Evolutionary conservation across 2,888 invertebrate species (phyloP).

Genomic region (Ommatoiulus sabulosus): DNA sequence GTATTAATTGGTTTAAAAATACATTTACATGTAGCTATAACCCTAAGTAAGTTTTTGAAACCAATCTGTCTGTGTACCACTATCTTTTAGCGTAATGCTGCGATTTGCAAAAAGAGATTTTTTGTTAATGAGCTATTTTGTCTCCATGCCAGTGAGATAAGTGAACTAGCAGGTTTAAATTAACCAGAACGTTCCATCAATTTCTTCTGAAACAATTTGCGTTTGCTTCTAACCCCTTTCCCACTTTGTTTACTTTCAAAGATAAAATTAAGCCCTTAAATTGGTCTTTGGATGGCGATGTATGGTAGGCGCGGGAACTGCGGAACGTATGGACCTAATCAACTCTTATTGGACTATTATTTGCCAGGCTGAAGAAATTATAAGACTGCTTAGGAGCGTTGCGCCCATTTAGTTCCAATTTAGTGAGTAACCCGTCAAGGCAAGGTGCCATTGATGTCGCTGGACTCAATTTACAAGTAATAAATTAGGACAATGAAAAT

Average conservation of each 20-base stretch:
- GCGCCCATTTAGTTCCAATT: background rate
- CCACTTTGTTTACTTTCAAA: background rate
- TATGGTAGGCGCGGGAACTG: background rate
- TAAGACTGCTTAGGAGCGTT: background rate
- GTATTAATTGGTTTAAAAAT: no score
- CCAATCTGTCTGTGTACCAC: no score
- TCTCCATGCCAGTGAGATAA: no score
- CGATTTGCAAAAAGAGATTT: no score
- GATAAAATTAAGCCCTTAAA: background rate
- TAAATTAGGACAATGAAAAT: background rate
- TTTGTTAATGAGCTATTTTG: no score
- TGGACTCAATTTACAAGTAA: background rate
- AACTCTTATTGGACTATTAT: background rate
- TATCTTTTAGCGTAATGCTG: no score
- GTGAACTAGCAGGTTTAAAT: no score
- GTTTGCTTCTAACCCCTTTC: background rate
- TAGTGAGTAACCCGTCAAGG: background rate
- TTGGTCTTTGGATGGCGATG: background rate
- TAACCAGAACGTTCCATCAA: no score
- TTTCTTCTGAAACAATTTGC: no score
- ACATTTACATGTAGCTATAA: no score
- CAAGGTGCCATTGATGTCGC: slow-evolving; percentile 32
- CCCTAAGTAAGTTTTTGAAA: no score
- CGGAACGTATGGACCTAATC: background rate
- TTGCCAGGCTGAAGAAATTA: background rate